Evolutionary conservation across 2,888 invertebrate species (phyloP).

Genomic region (Hydroisotoma schaefferi): DNA sequence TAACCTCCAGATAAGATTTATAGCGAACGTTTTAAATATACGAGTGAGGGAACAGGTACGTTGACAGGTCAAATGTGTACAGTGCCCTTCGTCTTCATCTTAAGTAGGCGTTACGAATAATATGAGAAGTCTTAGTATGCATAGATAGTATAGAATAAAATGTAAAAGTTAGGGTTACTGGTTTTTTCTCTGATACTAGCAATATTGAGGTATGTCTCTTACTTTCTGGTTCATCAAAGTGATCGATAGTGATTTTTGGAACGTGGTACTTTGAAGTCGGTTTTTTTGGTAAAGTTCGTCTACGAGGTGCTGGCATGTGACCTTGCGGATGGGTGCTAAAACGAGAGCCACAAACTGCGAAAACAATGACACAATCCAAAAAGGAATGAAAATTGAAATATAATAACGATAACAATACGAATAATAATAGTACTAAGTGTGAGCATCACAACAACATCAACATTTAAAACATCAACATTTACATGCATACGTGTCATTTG

Average conservation of each 20-base stretch:
- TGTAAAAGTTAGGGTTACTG: no score
- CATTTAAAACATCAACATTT: no score
- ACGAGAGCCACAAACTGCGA: constrained; percentile 47
- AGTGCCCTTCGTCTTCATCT: no score
- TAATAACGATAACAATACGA: background rate
- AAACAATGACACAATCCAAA: constrained; percentile 42
- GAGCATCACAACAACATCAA: constrained; percentile 17
- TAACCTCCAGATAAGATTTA: no score
- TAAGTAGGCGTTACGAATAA: no score
- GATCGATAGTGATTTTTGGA: constrained; percentile 48
- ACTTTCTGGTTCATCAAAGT: constrained; percentile 47
- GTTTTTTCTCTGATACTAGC: background rate
- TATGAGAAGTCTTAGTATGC: no score
- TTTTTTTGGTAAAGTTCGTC: constrained; percentile 49
- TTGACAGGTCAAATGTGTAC: no score
- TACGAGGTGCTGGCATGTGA: constrained; percentile 47
- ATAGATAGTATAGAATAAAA: no score
- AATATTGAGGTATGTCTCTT: constrained; percentile 27
- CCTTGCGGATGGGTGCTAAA: constrained; percentile 46
- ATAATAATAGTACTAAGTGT: background rate
- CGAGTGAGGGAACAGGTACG: no score
- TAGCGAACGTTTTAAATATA: no score
- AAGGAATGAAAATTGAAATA: constrained; percentile 23
- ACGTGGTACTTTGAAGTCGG: constrained; percentile 45
- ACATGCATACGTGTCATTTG: no score